Evolutionary conservation across 2,113 vertebrate species (phyloP).

Genomic region (Corythaeola cristata): DNA sequence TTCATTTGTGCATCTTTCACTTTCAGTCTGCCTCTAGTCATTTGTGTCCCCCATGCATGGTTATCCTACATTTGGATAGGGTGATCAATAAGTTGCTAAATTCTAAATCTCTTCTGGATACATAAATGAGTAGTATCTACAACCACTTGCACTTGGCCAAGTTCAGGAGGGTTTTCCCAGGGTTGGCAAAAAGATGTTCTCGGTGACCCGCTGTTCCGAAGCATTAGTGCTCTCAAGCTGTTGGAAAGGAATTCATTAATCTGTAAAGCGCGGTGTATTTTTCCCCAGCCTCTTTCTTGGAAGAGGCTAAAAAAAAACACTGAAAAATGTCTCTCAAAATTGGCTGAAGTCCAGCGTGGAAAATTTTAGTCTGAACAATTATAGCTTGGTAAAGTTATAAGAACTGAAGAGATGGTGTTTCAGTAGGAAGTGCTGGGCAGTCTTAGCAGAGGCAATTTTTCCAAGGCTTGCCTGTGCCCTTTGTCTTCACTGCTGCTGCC

Average conservation of each 20-base stretch:
- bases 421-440: neutral
- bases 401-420: neutral
- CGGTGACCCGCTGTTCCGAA: fast-evolving
- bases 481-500: neutral
- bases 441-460: slow-evolving; percentile 10
- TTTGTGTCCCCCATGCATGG: neutral
- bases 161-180: neutral
- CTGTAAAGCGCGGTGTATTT: neutral
- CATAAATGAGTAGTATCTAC: neutral
- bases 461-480: neutral
- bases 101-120: neutral
- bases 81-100: neutral
- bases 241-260: slow-evolving; percentile 18
- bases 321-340: slow-evolving; percentile 10
- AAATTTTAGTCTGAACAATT: slow-evolving; percentile 22
- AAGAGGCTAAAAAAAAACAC: neutral
- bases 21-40: neutral
- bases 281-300: neutral
- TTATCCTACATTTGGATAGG: neutral
- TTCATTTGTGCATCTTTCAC: neutral
- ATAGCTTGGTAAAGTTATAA: neutral
- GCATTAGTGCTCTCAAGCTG: neutral
- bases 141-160: neutral
- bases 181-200: neutral
- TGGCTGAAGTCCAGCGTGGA: neutral